Evolutionary conservation across 1,140 invertebrate species (phyloP), one percentile per base, ranked within the genome.

Genomic region (Phthorimaea operculella): DNA sequence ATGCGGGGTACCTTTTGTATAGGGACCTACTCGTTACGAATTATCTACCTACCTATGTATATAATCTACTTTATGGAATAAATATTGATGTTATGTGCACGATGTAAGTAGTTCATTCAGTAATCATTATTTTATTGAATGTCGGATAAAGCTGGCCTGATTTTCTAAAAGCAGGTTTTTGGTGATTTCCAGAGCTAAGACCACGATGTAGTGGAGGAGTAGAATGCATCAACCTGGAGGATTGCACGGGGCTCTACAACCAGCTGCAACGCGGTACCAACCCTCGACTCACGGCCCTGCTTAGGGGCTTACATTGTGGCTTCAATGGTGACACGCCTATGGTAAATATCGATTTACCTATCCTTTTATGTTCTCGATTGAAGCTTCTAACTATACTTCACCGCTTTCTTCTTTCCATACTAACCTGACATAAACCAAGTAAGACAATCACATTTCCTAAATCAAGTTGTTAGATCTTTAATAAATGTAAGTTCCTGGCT

Each of bases 271-370:
- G 51, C 10, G 63, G 63, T 2, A 61, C 28, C 36, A 61, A 49
- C 0, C 59, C 61, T 0, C 47, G 62, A 36, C 51, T 75, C 11
- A 53, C 59, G 8, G n/a, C 21, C 7, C 59, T 75, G 15, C 49
- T 73, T 33, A 57, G 62, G 33, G 53, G 33, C 7, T 57, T 79
- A 16, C 72, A 76, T 51, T 77, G 76, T 52, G 76, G 76, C 8
- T 79, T 76, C 48, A 59, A 72, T 7, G 52, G 54, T 7, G 10
- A 44, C 1, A 50, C 60, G 7, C 63, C 68, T 15, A 73, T 60
- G 68, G 71, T 73, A 61, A 33, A 28, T 28, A 28, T 28, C 6
- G 0, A 15, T 42, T 33, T 39, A 28, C 6, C 21, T 28, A 4
- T 28, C 21, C 21, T 2, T n/a, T 6, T 28, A 28, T 28, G 21